Evolutionary conservation across 1,140 invertebrate genomes (phyloP).

Genomic region (Acarapis woodi): DNA sequence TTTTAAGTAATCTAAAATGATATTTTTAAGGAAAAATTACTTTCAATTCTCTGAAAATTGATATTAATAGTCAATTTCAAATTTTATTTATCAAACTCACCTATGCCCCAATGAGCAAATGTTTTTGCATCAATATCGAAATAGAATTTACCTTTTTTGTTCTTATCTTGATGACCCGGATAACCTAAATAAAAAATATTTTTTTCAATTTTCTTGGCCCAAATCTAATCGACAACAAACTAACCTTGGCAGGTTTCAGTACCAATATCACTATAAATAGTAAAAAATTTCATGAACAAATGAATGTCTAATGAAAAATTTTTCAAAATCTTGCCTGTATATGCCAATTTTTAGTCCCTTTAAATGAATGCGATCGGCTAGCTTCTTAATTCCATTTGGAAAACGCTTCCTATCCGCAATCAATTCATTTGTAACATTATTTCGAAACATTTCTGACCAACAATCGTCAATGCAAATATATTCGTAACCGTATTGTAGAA

Average conservation of each 20-base stretch:
- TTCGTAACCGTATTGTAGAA: background rate
- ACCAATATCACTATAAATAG: conserved; percentile 20
- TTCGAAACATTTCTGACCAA: conserved; percentile 41
- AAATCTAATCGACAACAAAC: conserved; percentile 22
- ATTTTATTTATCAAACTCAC: no score
- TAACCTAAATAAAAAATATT: no score
- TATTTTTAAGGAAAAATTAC: background rate
- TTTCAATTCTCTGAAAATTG: conserved; percentile 1
- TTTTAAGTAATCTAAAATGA: conserved; percentile 8
- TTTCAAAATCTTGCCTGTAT: no score
- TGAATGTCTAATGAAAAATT: no score
- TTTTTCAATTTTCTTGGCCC: conserved; percentile 26
- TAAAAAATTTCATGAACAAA: background rate
- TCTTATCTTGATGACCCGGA: conserved; percentile 25
- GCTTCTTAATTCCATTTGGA: conserved; percentile 61
- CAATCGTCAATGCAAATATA: conserved; percentile 70
- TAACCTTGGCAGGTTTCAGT: conserved; percentile 26
- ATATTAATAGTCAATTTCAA: no score
- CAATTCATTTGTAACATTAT: conserved; percentile 24
- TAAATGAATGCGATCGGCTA: conserved; percentile 48
- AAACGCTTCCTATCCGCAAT: conserved; percentile 57
- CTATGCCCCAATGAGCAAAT: conserved; percentile 22
- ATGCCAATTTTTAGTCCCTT: conserved; percentile 28
- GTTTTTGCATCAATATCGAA: conserved; percentile 24
- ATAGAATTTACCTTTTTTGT: conserved; percentile 21